Conservation (phyloP, 2,797 vertebrate species). For the Neomorphus geoffroyi region DNA sequence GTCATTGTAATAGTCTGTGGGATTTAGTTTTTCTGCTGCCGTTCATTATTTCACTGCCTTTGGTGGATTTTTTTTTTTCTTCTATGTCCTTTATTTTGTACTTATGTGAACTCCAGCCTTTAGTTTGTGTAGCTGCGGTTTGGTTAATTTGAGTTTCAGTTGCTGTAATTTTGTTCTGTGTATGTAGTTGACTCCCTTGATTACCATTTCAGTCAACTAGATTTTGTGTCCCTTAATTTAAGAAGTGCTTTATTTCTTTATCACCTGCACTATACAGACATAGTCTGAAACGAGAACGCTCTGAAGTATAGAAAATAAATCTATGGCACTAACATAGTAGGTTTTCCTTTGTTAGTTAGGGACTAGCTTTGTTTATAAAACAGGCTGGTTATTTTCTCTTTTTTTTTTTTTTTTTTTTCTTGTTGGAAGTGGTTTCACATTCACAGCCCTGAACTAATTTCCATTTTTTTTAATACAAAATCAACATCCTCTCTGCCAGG, state of each 20-base stretch:
- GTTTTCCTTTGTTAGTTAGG: background rate
- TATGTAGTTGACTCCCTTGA: background rate
- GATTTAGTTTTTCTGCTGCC: background rate
- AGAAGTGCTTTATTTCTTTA: background rate
- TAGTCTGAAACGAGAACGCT: background rate
- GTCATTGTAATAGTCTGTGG: background rate
- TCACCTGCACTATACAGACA: background rate
- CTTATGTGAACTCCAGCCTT: background rate
- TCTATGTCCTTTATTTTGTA: background rate
- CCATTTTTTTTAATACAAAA: background rate
- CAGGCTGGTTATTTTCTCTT: too few species aligned
- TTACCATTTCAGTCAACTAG: background rate
- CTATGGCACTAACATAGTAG: background rate
- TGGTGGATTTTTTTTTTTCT: background rate
- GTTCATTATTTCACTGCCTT: background rate
- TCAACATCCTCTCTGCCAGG: background rate
- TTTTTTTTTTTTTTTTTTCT: background rate
- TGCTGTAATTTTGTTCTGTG: background rate
- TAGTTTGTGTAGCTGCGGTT: background rate
- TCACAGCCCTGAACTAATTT: background rate
- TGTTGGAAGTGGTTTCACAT: constrained; percentile 47
- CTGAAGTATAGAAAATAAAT: background rate
- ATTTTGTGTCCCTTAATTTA: background rate
- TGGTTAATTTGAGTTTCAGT: background rate
- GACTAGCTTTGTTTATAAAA: background rate